Conservation (phyloP, 2,888 invertebrate genomes). For the Eupithecia subumbrata region DNA sequence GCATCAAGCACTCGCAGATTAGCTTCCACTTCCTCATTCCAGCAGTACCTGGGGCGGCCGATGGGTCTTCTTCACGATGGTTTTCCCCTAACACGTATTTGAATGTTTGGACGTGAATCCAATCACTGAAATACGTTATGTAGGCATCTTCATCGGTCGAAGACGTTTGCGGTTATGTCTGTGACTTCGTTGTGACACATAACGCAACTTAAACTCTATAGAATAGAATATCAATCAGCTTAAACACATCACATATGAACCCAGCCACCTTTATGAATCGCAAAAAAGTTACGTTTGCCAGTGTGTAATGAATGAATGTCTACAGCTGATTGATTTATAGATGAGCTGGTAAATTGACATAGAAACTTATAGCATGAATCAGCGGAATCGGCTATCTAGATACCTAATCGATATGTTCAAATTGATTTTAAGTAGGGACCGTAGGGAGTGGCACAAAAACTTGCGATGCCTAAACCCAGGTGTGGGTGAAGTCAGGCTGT, state of each 20-base stretch:
- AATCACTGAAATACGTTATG: no score
- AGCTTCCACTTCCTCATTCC: no score
- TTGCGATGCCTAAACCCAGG: not conserved
- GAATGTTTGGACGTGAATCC: no score
- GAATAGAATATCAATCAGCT: not conserved
- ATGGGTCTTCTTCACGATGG: no score
- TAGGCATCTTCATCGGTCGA: no score
- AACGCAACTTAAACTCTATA: not conserved
- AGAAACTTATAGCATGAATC: not conserved
- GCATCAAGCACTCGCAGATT: no score
- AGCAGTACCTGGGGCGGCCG: no score
- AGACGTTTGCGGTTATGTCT: no score
- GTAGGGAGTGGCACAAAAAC: not conserved
- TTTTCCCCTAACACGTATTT: no score
- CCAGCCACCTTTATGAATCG: not conserved
- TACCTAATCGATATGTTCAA: not conserved
- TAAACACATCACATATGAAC: not conserved
- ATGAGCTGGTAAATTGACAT: not conserved
- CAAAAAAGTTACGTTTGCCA: not conserved
- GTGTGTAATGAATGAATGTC: not conserved
- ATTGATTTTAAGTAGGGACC: not conserved
- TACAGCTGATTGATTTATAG: not conserved
- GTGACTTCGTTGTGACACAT: no score
- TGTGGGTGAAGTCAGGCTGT: not conserved
- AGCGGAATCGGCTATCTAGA: not conserved